Base-by-base conservation (phyloP, 2,888 invertebrate genomes). In the Chymomyza amoena region DNA sequence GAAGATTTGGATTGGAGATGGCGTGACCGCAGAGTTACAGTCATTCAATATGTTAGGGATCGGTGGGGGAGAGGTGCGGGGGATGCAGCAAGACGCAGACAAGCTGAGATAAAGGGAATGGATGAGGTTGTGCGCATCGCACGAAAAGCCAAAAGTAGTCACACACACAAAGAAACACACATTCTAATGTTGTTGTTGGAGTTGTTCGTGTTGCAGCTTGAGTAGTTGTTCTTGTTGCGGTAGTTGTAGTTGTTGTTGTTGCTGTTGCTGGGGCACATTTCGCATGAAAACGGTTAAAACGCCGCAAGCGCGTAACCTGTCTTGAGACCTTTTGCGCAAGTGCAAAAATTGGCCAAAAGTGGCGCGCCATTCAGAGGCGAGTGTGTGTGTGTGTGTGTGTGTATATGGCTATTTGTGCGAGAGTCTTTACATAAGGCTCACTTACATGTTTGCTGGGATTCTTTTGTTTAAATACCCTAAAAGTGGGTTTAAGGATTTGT, bases 301-400 rank as follows among this genome's bases (percentile, higher is more conserved):
- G 81, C 89, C 85, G 76, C 87, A 87, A 80, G 80, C 84, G 80
- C 80, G 88, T 88, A 84, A 89, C 89, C 89, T 89, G 89, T 89
- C 89, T 88, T 77, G 64, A 89, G 84, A 88, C 88, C 89, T 89
- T 89, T 87, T 89, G 89, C 86, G 89, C 88, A 88, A 88, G 89
- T 89, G 87, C 87, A 86, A 78, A 87, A 83, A 80, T 83, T 88
- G 80, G 77, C 83, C 79, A 88, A 87, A 87, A 79, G 72, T 68
- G 74, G 64, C 71, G 72, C 39, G 39, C 39, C 39, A 45, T 45
- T 45, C 39, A 45, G 39, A 68, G 66, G 62, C 59, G 2, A 18
- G 20, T 9, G 54, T 52, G 52, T 52, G 52, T 16, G 54, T 52
- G 52, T 52, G 52, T 16, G 16, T 52, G 52, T 18, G 16, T 54